phyloP scores from a whole-genome alignment of 2,797 vertebrate genomes.

The Ctenopoma multispine region DNA sequence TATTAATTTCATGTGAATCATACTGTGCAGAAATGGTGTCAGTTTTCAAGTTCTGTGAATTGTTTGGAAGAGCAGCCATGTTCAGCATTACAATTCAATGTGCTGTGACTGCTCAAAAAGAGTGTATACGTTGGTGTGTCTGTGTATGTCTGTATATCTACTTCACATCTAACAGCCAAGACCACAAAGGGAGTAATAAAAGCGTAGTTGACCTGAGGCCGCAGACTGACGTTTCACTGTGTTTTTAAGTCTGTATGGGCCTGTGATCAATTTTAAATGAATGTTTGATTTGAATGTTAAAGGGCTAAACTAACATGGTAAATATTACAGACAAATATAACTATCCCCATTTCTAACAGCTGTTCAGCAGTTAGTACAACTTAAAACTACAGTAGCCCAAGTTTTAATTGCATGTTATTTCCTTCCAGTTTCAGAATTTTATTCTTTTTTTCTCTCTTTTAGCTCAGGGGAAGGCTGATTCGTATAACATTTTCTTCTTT shows the following conservation, averaged over 20 bases:
- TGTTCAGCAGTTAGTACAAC: no score
- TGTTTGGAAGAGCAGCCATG: constrained; percentile 69
- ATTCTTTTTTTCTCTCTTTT: background rate
- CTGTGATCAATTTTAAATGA: background rate
- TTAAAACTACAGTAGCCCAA: background rate
- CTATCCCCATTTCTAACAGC: background rate
- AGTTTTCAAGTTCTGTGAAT: constrained; percentile 37
- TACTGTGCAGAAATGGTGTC: background rate
- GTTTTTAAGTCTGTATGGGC: constrained; percentile 5
- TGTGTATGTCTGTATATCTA: constrained; percentile 46
- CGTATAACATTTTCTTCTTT: constrained; percentile 19
- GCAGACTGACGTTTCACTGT: constrained; percentile 48
- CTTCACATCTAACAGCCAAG: constrained; percentile 62
- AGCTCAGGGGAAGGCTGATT: constrained; percentile 21
- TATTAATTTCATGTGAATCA: constrained; percentile 10
- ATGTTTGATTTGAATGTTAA: no score
- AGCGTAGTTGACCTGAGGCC: constrained; percentile 39
- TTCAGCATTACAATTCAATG: constrained; percentile 60
- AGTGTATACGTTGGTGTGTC: constrained; percentile 19
- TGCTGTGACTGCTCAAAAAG: constrained; percentile 39
- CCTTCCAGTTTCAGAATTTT: background rate
- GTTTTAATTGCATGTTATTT: background rate
- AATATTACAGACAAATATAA: no score
- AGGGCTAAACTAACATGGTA: no score
- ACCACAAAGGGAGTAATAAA: constrained; percentile 42